Evolutionary conservation across 1,140 invertebrate genomes (phyloP).

Genomic region (Eriosoma lanigerum): DNA sequence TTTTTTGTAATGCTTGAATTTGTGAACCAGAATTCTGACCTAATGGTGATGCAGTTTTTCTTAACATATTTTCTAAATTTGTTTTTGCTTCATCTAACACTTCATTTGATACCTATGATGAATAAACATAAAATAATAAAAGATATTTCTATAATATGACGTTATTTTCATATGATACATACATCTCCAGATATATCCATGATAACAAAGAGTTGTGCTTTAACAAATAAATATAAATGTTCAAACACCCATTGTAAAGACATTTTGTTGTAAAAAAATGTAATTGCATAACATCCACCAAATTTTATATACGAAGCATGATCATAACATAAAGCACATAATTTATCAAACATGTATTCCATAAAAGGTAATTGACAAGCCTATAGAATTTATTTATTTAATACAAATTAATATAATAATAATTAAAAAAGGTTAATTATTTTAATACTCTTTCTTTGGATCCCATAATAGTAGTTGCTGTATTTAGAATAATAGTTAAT

Average conservation of each 20-base stretch:
- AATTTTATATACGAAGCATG: slow-evolving; percentile 97
- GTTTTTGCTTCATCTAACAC: slow-evolving; percentile 92
- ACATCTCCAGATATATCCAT: slow-evolving; percentile 96
- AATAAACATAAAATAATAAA: slow-evolving; percentile 17
- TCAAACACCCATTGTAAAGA: slow-evolving; percentile 88
- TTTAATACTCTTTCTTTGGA: slow-evolving; percentile 75
- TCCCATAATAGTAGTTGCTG: slow-evolving; percentile 82
- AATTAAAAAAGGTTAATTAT: slow-evolving; percentile 8
- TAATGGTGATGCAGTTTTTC: slow-evolving; percentile 70
- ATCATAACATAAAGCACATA: slow-evolving; percentile 94
- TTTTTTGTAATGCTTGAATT: slow-evolving; percentile 74
- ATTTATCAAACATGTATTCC: slow-evolving; percentile 91
- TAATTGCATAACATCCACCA: slow-evolving; percentile 93
- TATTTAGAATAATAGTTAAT: slow-evolving; percentile 85
- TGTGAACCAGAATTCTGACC: slow-evolving; percentile 63
- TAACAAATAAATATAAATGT: slow-evolving; percentile 88
- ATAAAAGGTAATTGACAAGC: slow-evolving; percentile 90
- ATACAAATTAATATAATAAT: not conserved
- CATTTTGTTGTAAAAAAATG: slow-evolving; percentile 90
- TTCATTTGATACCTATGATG: slow-evolving; percentile 83
- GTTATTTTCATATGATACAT: slow-evolving; percentile 47
- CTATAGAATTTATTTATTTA: too few relatives aligned
- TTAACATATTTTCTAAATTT: slow-evolving; percentile 88
- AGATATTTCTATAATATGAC: not conserved
- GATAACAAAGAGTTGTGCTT: slow-evolving; percentile 94